Evolutionary conservation across 1,140 invertebrate species (phyloP).

Genomic region (Zaprionus kolodkinae): DNA sequence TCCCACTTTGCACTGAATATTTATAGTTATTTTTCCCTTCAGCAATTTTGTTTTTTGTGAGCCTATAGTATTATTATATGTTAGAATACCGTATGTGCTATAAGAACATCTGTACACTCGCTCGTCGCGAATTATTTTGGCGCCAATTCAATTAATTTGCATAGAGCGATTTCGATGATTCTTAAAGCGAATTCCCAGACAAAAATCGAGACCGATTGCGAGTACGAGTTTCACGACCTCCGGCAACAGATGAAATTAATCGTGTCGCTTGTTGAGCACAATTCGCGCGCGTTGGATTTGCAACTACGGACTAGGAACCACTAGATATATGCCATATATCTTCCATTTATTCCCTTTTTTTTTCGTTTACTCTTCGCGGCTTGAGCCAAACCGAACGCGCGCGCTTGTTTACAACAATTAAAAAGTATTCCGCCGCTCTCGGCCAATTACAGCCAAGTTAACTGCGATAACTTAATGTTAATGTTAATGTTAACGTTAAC

Average conservation of each 20-base stretch:
- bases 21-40: constrained; percentile 13
- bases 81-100: not conserved
- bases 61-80: not conserved
- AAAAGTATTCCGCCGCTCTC: constrained; percentile 56
- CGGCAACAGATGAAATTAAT: constrained; percentile 39
- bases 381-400: constrained; percentile 61
- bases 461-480: constrained; percentile 52
- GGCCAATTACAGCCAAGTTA: constrained; percentile 77
- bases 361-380: constrained; percentile 30
- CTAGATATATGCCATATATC: not conserved
- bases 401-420: constrained; percentile 78
- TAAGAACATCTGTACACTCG: not conserved
- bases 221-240: constrained; percentile 40
- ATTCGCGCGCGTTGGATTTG: constrained; percentile 34
- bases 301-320: constrained; percentile 6
- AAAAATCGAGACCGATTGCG: not conserved
- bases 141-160: constrained; percentile 39
- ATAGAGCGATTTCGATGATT: constrained; percentile 23
- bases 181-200: constrained; percentile 13
- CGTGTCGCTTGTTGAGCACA: constrained; percentile 2
- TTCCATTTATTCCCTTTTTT: constrained; percentile 20
- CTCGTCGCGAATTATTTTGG: not conserved
- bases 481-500: constrained; percentile 53
- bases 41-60: not conserved
- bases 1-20: constrained; percentile 27